Percentiles rank a stretch among this genome's conserved stretches.
phyloP scores from a whole-genome alignment of 37 sponge, comb jelly and placozoan species.

The Geodia barretti region DNA sequence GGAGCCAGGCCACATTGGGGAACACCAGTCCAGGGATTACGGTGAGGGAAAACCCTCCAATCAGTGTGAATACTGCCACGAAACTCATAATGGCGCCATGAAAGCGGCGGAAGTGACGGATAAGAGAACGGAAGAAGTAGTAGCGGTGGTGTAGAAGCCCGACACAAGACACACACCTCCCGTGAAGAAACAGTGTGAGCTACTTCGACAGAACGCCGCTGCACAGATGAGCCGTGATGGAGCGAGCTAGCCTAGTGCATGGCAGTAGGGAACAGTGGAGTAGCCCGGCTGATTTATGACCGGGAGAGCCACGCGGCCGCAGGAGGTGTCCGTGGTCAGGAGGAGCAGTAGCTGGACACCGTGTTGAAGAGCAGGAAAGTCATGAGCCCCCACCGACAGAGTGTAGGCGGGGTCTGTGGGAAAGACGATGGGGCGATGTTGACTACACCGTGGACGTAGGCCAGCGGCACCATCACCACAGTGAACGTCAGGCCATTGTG shows the following conservation, averaged over 20 bases:
- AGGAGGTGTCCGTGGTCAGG: constrained; percentile 55
- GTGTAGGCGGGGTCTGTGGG: constrained; percentile 28
- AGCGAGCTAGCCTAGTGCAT: constrained; percentile 32
- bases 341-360: constrained; percentile 25
- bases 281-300: constrained; percentile 62
- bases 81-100: constrained; percentile 49
- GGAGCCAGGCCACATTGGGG: constrained; percentile 63
- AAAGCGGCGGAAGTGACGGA: constrained; percentile 42
- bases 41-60: constrained; percentile 43
- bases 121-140: constrained; percentile 69
- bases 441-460: constrained; percentile 60
- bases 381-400: constrained; percentile 19
- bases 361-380: constrained; percentile 48
- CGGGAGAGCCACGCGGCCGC: constrained; percentile 43
- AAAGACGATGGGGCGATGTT: constrained; percentile 45
- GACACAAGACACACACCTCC: constrained; percentile 58
- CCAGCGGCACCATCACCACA: constrained; percentile 49
- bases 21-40: constrained; percentile 56
- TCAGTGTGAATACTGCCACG: constrained; percentile 6
- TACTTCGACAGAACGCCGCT: constrained; percentile 59
- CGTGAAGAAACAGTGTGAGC: constrained; percentile 86
- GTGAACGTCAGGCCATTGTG: constrained; percentile 58
- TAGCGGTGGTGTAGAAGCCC: constrained; percentile 83
- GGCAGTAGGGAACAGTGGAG: constrained; percentile 73
- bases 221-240: constrained; percentile 78